Evolutionary conservation across 2,888 invertebrate genomes (phyloP), one percentile per base, ranked within the genome.

Genomic region (Macrosiphum euphorbiae): DNA sequence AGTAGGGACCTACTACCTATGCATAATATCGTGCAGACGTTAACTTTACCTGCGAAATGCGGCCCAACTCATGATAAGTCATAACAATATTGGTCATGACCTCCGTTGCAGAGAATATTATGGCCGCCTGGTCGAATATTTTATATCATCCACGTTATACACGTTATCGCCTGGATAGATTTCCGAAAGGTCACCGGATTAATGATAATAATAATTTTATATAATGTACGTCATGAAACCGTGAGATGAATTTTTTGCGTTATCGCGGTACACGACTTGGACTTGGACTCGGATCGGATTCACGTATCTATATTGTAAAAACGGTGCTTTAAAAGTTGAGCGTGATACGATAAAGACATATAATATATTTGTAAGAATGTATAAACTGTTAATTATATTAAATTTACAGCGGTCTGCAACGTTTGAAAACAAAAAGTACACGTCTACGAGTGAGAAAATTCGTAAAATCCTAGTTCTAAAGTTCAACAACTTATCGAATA

Each of bases 361-460:
- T 52, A 67, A 67, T 67, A 67, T 67, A 67, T 67, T 67, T 67
- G n/a, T 67, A 67, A 28, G n/a, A 67, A 67, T n/a, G n/a, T 67
- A n/a, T 67, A n/a, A 67, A 55, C 55, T n/a, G n/a, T n/a, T 16
- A 67, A 67, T 67, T n/a, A n/a, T n/a, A 11, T 50, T 50, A 13
- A n/a, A 3, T 67, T 67, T n/a, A n/a, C n/a, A n/a, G 2, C 13
- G 3, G n/a, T n/a, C 61, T n/a, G n/a, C n/a, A 11, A 11, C 13
- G n/a, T 67, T 67, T 3, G n/a, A 67, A 67, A n/a, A 67, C 13
- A 67, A 67, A 67, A 67, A 13, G n/a, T 58, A 26, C 58, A 26
- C 26, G 58, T 67, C 4, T 13, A n/a, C 28, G 13, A 5, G n/a
- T 1, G 13, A 13, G 13, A 67, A n/a, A 4, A 67, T n/a, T n/a